phyloP scores from a whole-genome alignment of 2,888 invertebrate species.

The Unio delphinus region DNA sequence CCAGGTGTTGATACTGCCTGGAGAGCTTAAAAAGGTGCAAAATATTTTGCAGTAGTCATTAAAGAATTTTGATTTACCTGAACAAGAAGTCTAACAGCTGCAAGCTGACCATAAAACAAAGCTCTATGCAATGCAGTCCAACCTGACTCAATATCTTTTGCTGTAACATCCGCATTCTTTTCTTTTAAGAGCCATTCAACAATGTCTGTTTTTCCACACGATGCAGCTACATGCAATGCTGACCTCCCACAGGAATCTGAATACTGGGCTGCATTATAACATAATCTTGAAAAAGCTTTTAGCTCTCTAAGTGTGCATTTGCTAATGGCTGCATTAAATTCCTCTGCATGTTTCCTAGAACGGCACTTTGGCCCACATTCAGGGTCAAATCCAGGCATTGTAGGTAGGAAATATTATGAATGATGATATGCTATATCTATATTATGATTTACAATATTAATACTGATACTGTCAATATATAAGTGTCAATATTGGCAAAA shows the following conservation, averaged over 20 bases:
- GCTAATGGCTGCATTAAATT: slow-evolving; percentile 66
- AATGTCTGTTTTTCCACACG: slow-evolving; percentile 80
- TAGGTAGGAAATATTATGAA: background rate
- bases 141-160: slow-evolving; percentile 81
- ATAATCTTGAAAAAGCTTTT: slow-evolving; percentile 61
- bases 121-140: slow-evolving; percentile 87
- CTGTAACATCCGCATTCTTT: slow-evolving; percentile 77
- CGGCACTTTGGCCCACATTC: slow-evolving; percentile 67
- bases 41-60: too few species aligned
- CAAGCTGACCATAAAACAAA: slow-evolving; percentile 86
- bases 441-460: too few species aligned
- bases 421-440: too few species aligned
- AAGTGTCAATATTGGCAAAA: too few species aligned
- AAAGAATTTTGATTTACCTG: slow-evolving; percentile 72
- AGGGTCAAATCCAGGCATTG: slow-evolving; percentile 47
- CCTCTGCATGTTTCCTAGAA: slow-evolving; percentile 68
- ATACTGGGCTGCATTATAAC: slow-evolving; percentile 58
- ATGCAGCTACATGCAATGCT: slow-evolving; percentile 84
- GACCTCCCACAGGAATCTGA: slow-evolving; percentile 78
- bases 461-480: too few species aligned
- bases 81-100: slow-evolving; percentile 81
- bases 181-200: slow-evolving; percentile 83
- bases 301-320: slow-evolving; percentile 60
- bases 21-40: too few species aligned
- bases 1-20: too few species aligned